Conservation (phyloP, 2,113 vertebrate species). For the Sander vitreus region DNA sequence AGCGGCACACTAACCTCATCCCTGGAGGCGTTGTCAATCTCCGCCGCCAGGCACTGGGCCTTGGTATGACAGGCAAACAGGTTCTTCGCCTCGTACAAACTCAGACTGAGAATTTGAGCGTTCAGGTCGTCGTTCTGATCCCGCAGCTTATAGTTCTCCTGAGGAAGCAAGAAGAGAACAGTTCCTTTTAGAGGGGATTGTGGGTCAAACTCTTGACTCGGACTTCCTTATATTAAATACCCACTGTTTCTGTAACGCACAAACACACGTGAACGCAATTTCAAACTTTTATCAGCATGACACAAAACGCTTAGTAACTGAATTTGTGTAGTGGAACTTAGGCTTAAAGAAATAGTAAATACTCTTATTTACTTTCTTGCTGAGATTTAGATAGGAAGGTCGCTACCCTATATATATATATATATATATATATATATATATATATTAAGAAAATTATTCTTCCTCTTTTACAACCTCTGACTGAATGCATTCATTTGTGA, state of each 20-base stretch:
- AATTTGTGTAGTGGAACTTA: neutral
- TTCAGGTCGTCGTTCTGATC: conserved; percentile 99
- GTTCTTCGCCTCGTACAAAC: conserved; percentile 96
- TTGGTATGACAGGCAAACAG: conserved; percentile 95
- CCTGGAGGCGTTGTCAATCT: conserved; percentile 96
- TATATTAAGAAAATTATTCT: too few relatives aligned
- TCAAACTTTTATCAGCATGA: neutral
- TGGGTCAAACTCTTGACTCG: neutral
- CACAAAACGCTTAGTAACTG: neutral
- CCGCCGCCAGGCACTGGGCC: conserved; percentile 96
- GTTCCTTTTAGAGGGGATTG: neutral
- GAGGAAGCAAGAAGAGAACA: conserved; percentile 2
- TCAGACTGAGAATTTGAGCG: conserved; percentile 96
- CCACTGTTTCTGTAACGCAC: too few relatives aligned
- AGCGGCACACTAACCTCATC: conserved; percentile 88
- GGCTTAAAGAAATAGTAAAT: too few relatives aligned
- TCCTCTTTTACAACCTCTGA: too few relatives aligned
- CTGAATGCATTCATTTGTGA: too few relatives aligned
- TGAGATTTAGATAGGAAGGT: too few relatives aligned
- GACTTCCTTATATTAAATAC: too few relatives aligned
- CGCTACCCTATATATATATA: too few relatives aligned
- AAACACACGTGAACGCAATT: too few relatives aligned
- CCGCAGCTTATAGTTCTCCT: conserved; percentile 96
- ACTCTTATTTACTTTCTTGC: too few relatives aligned
- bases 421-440: too few relatives aligned